These are phyloP conservation scores for Uloborus diversus DNA, from an alignment of 1,140 invertebrate species.

Conservation along the genomic window DNA sequence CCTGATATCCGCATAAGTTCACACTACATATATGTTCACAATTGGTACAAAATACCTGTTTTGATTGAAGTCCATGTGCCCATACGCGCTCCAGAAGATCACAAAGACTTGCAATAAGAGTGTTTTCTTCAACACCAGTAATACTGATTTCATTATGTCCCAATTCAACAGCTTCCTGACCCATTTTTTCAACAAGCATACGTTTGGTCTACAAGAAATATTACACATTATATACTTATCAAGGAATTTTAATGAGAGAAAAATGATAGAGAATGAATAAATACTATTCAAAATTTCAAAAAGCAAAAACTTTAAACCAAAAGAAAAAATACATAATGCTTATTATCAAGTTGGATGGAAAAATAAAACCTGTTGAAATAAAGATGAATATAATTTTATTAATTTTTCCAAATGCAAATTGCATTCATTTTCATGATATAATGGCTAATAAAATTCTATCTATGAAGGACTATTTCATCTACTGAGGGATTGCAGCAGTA, in stretches of 20 bases:
- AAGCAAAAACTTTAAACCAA: constrained; percentile 7
- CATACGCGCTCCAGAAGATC: constrained; percentile 97
- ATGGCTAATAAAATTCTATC: no score
- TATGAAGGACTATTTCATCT: no score
- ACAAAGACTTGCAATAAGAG: constrained; percentile 95
- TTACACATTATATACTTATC: no score
- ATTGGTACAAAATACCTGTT: constrained; percentile 73
- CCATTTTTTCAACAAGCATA: constrained; percentile 98
- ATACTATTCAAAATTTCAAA: no score
- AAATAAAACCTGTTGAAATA: no score
- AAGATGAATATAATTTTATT: no score
- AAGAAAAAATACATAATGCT: constrained; percentile 1
- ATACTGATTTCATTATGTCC: constrained; percentile 75
- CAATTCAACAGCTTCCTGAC: constrained; percentile 88
- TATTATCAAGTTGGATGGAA: no score
- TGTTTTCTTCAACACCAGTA: constrained; percentile 91
- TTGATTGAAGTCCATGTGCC: constrained; percentile 95
- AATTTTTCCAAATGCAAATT: no score
- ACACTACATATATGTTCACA: neutral
- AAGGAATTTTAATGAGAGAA: no score
- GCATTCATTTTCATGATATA: no score
- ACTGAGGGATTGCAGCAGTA: no score
- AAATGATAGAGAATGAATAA: no score
- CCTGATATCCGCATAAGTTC: neutral
- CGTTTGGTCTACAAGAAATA: constrained; percentile 85